These are phyloP conservation scores for Tyria jacobaeae DNA, from an alignment of 2,888 invertebrate genomes.

Conservation along the genomic window DNA sequence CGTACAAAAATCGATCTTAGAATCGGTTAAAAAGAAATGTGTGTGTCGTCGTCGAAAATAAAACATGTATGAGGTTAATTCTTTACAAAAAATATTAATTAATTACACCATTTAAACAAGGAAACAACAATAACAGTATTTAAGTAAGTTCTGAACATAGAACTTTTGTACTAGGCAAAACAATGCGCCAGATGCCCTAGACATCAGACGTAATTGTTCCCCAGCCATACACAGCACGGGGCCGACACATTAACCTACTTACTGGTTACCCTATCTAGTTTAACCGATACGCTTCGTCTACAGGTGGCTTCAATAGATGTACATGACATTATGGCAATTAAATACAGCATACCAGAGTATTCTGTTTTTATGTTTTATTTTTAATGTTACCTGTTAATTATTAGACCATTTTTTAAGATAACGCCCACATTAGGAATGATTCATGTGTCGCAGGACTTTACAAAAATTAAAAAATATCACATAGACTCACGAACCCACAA, in stretches of 20 bases:
- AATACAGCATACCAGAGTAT: neutral
- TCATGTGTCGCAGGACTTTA: too few species aligned
- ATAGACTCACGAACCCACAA: too few species aligned
- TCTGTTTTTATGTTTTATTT: constrained; percentile 6
- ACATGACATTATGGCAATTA: neutral
- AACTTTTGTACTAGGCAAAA: neutral
- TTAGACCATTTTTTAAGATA: neutral
- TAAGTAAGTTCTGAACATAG: neutral
- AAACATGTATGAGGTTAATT: too few species aligned
- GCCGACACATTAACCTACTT: constrained; percentile 19
- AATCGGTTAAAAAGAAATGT: too few species aligned
- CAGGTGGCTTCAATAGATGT: constrained; percentile 1
- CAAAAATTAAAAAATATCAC: too few species aligned
- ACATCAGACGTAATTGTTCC: constrained; percentile 8
- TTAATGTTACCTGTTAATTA: too few species aligned
- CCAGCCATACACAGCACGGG: constrained; percentile 3
- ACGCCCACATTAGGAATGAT: too few species aligned
- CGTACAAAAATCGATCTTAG: too few species aligned
- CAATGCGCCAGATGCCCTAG: neutral
- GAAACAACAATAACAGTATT: too few species aligned
- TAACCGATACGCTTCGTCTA: constrained; percentile 13
- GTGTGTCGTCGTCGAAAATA: too few species aligned
- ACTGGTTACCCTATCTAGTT: neutral
- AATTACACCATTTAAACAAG: too few species aligned
- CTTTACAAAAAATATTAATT: too few species aligned